Percentiles rank a stretch among this genome's conserved stretches.
Evolutionary conservation across 2,888 invertebrate species (phyloP).

Genomic region (Phragmatobia fuliginosa): DNA sequence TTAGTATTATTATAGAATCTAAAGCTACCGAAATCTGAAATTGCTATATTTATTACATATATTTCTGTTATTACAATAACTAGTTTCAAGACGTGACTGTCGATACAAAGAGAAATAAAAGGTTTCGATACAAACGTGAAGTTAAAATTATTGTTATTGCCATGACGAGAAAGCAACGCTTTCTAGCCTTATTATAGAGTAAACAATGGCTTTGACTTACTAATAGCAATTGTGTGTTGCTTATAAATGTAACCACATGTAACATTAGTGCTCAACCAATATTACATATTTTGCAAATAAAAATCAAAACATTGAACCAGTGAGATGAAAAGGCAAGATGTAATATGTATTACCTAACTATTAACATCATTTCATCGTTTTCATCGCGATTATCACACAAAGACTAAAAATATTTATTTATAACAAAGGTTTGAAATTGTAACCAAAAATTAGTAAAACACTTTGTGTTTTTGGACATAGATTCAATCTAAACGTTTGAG

Average conservation of each 20-base stretch:
- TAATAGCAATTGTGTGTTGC: slow-evolving; percentile 25
- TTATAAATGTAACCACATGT: slow-evolving; percentile 8
- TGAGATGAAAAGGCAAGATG: background rate
- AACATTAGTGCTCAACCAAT: background rate
- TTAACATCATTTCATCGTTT: background rate
- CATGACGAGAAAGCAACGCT: slow-evolving; percentile 75
- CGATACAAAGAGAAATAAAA: slow-evolving; percentile 52
- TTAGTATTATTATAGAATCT: background rate
- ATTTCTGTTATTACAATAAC: slow-evolving; percentile 14
- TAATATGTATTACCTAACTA: background rate
- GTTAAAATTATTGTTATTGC: slow-evolving; percentile 63
- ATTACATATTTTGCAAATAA: background rate
- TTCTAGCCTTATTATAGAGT: slow-evolving; percentile 73
- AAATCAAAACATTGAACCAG: background rate
- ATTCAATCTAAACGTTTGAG: background rate
- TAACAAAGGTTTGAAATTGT: background rate
- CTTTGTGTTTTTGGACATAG: background rate
- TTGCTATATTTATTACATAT: background rate
- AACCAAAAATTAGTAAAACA: background rate
- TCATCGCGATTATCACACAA: background rate
- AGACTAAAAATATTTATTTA: background rate
- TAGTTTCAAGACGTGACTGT: slow-evolving; percentile 52
- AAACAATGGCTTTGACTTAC: slow-evolving; percentile 65
- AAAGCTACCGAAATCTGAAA: background rate
- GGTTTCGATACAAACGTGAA: slow-evolving; percentile 70